phyloP scores from a whole-genome alignment of 2,797 vertebrate genomes.

The Helicolenus hilgendorfi region DNA sequence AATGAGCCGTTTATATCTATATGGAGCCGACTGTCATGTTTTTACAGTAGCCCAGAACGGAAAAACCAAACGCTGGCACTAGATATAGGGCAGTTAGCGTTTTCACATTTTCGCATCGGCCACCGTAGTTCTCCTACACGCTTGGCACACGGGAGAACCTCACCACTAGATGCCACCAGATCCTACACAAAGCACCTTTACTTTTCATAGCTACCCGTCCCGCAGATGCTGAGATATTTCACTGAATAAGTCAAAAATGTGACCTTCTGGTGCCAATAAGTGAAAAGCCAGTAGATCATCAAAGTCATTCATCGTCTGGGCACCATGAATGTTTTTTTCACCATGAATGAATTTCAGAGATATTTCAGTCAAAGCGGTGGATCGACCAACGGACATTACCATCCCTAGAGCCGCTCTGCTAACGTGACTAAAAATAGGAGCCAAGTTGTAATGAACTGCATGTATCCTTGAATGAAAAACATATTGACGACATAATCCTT shows the following conservation, averaged over 20 bases:
- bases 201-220: too few species aligned
- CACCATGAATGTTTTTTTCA: not conserved
- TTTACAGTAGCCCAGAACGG: too few species aligned
- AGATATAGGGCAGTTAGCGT: fast-evolving
- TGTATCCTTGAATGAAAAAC: slow-evolving; percentile 1
- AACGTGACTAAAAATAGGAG: not conserved
- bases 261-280: not conserved
- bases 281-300: not conserved
- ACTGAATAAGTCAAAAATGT: not conserved
- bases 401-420: not conserved
- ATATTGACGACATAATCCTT: not conserved
- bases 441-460: not conserved
- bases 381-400: not conserved
- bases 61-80: too few species aligned
- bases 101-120: too few species aligned
- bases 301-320: not conserved
- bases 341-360: not conserved
- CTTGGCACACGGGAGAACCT: too few species aligned
- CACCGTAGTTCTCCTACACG: too few species aligned
- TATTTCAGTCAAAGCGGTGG: not conserved
- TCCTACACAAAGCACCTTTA: too few species aligned
- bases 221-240: not conserved
- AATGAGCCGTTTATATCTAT: too few species aligned
- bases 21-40: too few species aligned
- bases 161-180: too few species aligned